Base-by-base conservation (phyloP, 2,888 invertebrate genomes). In the Sisyra terminalis region DNA sequence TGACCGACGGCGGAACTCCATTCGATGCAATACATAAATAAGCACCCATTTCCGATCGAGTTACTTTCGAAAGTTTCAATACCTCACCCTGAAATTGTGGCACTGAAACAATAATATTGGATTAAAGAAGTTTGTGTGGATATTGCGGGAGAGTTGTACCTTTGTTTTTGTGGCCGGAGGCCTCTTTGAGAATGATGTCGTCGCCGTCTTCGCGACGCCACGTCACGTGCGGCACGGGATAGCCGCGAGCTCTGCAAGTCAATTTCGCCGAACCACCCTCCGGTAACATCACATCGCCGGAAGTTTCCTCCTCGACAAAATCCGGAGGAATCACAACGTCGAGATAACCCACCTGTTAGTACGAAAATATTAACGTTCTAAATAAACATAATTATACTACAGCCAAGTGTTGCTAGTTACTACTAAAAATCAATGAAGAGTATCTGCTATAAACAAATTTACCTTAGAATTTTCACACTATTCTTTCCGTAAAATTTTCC, bases 301-400 rank as follows among this genome's bases (percentile, higher is more conserved):
- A 87, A 17, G 87, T 88, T 56, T 86, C 86, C 55, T 85, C 85
- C 13, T 76, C 58, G 47, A 88, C 73, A 54, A 93, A 89, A 61
- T 90, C 87, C n/a, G 93, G 92, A 29, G 92, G 88, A 49, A 90
- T 78, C 17, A 87, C 84, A 42, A 92, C 87, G 50, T 87, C 81
- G 51, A 92, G 66, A 59, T 73, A 76, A 24, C 86, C 88, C 64
- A 85, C 79, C 89, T 88, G 65, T 8, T 63, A 64, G 45, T 52
- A n/a, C n/a, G n/a, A n/a, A n/a, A n/a, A n/a, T n/a, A n/a, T n/a
- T n/a, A n/a, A n/a, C n/a, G 45, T 31, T 3, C 13, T n/a, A n/a
- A n/a, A n/a, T n/a, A n/a, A n/a, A n/a, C n/a, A n/a, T n/a, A n/a
- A n/a, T n/a, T n/a, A n/a, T n/a, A n/a, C n/a, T n/a, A n/a, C n/a